Percentiles rank a stretch among this genome's conserved stretches.
Evolutionary conservation across 2,888 invertebrate species (phyloP).

Genomic region (Drosophila stalkeri): DNA sequence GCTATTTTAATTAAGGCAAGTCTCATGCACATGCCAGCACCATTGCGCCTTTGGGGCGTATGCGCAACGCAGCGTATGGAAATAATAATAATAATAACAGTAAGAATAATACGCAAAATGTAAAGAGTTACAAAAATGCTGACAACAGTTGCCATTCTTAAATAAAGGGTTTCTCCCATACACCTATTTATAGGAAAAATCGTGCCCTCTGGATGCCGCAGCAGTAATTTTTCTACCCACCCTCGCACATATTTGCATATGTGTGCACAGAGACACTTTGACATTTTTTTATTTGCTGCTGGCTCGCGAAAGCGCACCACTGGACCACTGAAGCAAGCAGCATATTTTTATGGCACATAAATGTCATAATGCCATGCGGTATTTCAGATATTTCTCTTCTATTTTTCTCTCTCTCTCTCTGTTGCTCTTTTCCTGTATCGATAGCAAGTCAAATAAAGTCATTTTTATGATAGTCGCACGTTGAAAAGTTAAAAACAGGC

Average conservation of each 20-base stretch:
- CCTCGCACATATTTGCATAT: conserved; percentile 13
- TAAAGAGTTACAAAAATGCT: conserved; percentile 39
- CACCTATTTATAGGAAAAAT: conserved; percentile 28
- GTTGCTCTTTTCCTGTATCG: neutral
- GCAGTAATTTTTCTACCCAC: conserved; percentile 13
- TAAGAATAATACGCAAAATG: conserved; percentile 36
- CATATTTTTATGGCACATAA: conserved; percentile 76
- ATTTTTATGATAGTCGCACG: neutral
- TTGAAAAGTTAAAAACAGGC: neutral
- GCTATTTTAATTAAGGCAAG: conserved; percentile 60
- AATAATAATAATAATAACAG: conserved; percentile 45
- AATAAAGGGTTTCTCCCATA: conserved; percentile 19
- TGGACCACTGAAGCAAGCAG: conserved; percentile 58
- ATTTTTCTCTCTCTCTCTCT: neutral
- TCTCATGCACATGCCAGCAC: conserved; percentile 43
- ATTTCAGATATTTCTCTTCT: conserved; percentile 34
- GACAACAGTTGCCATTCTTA: conserved; percentile 31
- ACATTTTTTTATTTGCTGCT: conserved; percentile 55
- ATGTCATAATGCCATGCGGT: conserved; percentile 76
- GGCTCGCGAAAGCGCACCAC: conserved; percentile 9
- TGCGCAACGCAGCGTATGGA: conserved; percentile 47
- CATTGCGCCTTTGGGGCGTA: conserved; percentile 43
- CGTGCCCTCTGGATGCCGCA: conserved; percentile 29
- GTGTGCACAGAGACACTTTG: conserved; percentile 26
- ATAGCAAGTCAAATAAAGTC: conserved; percentile 3